A percentile compares a stretch with the other conserved stretches of the same genome.
phyloP scores from a whole-genome alignment of 2,888 invertebrate species.

The Scaptomyza parva region DNA sequence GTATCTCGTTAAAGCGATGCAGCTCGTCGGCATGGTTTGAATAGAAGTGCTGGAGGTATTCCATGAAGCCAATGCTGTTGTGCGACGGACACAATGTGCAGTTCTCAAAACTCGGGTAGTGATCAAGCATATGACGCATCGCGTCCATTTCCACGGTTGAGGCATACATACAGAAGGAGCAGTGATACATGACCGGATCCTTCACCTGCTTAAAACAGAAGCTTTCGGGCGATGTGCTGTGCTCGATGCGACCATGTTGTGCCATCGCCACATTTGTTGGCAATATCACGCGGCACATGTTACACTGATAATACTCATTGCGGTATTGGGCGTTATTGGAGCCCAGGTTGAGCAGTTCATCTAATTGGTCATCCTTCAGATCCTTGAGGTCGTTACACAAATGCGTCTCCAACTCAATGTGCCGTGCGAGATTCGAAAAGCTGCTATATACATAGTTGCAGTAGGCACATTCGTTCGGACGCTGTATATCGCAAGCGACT shows the following conservation, averaged over 20 bases:
- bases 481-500: conserved; percentile 79
- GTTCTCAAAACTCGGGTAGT: conserved; percentile 66
- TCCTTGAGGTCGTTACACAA: conserved; percentile 73
- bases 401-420: conserved; percentile 60
- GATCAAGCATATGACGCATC: conserved; percentile 84
- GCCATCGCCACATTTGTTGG: conserved; percentile 68
- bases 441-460: conserved; percentile 58
- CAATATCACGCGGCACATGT: conserved; percentile 73
- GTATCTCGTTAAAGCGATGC: conserved; percentile 54
- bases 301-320: conserved; percentile 74
- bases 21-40: conserved; percentile 59
- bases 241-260: conserved; percentile 63
- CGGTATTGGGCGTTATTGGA: not conserved
- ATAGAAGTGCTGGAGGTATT: conserved; percentile 81
- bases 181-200: conserved; percentile 85
- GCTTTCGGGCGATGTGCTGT: conserved; percentile 42
- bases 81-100: conserved; percentile 65
- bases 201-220: conserved; percentile 70
- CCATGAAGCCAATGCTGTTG: conserved; percentile 60
- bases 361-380: conserved; percentile 52
- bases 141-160: conserved; percentile 79
- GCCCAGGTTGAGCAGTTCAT: conserved; percentile 54
- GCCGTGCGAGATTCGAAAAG: conserved; percentile 48
- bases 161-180: conserved; percentile 85
- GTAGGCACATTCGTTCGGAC: conserved; percentile 67